phyloP scores from a whole-genome alignment of 2,113 vertebrate genomes.

The Siphamia tubifer region DNA sequence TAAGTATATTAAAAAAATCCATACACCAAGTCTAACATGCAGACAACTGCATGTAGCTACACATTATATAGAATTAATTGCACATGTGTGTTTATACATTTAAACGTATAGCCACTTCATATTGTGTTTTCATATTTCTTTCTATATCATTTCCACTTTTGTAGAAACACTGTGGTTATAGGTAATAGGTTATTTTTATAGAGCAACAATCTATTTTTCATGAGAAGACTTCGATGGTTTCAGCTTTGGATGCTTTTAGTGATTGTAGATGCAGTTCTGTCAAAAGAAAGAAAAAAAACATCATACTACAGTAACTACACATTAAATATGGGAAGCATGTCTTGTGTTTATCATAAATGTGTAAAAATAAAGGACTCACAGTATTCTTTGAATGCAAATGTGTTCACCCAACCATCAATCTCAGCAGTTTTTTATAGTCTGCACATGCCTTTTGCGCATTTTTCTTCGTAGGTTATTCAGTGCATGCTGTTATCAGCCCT shows the following conservation, averaged over 20 bases:
- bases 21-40: too few species aligned
- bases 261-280: slow-evolving; percentile 26
- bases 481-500: slow-evolving; percentile 33
- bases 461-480: slow-evolving; percentile 20
- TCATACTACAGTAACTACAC: background rate
- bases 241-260: slow-evolving; percentile 34
- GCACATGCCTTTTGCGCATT: slow-evolving; percentile 21
- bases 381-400: background rate
- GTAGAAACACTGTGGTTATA: slow-evolving; percentile 26
- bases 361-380: too few species aligned
- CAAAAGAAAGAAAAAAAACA: background rate
- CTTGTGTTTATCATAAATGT: background rate
- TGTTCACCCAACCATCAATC: slow-evolving; percentile 24
- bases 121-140: background rate
- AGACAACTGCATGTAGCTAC: too few species aligned
- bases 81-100: background rate
- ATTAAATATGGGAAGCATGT: slow-evolving; percentile 1
- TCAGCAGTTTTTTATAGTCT: slow-evolving; percentile 10
- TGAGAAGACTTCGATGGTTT: slow-evolving; percentile 35
- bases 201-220: slow-evolving; percentile 64
- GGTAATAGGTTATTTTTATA: slow-evolving; percentile 53
- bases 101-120: background rate
- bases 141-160: slow-evolving; percentile 2
- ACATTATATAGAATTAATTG: too few species aligned
- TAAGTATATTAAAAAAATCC: too few species aligned